Evolutionary conservation across 2,113 vertebrate genomes (phyloP).

Genomic region (Camarhynchus parvulus): DNA sequence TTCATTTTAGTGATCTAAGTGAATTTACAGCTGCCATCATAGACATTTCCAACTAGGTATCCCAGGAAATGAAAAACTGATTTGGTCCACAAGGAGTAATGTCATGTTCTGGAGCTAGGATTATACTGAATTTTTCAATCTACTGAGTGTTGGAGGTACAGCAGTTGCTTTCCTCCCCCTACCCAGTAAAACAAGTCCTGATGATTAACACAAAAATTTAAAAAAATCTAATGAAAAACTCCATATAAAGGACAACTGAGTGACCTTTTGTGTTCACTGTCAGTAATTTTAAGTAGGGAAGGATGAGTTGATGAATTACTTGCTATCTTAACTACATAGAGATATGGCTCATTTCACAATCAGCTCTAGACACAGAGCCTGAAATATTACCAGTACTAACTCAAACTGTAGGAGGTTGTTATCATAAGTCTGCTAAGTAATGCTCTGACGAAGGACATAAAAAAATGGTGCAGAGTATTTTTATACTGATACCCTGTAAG

Average conservation of each 20-base stretch:
- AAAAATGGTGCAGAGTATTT: slow-evolving; percentile 63
- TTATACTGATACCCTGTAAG: slow-evolving; percentile 66
- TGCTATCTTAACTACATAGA: not conserved
- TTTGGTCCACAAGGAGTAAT: not conserved
- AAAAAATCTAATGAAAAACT: not conserved
- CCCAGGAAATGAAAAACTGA: not conserved
- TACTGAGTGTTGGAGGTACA: not conserved
- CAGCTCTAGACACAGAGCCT: not conserved
- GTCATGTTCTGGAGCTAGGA: not conserved
- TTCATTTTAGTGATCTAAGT: not conserved
- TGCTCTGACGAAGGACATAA: not conserved
- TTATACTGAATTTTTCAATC: not conserved
- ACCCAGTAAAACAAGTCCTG: not conserved
- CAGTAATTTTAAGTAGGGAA: not conserved
- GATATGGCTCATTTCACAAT: slow-evolving; percentile 9
- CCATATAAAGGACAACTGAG: not conserved
- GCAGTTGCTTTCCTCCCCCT: not conserved
- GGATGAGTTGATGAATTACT: not conserved
- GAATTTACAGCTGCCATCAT: not conserved
- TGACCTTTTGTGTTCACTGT: not conserved
- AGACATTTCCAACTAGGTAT: not conserved
- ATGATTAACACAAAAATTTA: not conserved
- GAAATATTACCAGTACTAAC: not conserved
- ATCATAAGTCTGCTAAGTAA: not conserved
- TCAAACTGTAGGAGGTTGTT: not conserved